A percentile compares a stretch with the other conserved stretches of the same genome.
These are phyloP conservation scores for Hirtodrosophila duncani DNA, from an alignment of 2,888 invertebrate species.

Conservation along the genomic window DNA sequence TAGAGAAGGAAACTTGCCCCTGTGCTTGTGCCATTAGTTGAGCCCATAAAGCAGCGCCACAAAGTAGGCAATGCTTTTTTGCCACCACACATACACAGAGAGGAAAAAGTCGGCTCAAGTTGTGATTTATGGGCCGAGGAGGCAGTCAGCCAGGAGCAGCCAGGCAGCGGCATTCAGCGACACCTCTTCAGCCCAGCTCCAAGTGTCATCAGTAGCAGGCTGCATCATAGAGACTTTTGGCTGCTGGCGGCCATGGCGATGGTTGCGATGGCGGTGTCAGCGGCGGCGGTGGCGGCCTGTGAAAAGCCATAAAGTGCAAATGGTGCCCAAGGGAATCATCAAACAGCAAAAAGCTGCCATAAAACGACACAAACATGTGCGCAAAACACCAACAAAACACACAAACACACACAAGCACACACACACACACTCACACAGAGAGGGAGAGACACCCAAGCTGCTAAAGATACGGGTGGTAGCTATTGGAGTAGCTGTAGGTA, in stretches of 20 bases:
- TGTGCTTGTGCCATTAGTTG: constrained; percentile 24
- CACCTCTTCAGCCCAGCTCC: constrained; percentile 18
- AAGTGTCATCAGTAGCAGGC: constrained; percentile 7
- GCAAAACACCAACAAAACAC: no score
- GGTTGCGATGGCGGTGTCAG: background rate
- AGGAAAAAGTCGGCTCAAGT: constrained; percentile 26
- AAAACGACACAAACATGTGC: constrained; percentile 53
- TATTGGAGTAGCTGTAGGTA: background rate
- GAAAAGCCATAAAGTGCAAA: constrained; percentile 71
- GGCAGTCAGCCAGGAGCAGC: constrained; percentile 13
- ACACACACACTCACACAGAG: background rate
- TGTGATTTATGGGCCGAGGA: constrained; percentile 53
- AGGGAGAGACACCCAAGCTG: background rate
- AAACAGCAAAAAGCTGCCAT: constrained; percentile 63
- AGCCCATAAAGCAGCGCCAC: constrained; percentile 18
- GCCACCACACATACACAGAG: background rate
- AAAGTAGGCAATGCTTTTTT: constrained; percentile 13
- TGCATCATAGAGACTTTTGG: background rate
- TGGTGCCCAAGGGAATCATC: constrained; percentile 69
- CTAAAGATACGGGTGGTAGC: background rate
- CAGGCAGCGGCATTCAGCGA: background rate
- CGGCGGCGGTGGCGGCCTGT: constrained; percentile 32
- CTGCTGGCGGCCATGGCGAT: constrained; percentile 10
- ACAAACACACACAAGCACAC: constrained; percentile 9
- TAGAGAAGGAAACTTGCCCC: no score